Conservation (phyloP, 2,888 invertebrate genomes). For the Thysanoteuthis rhombus region DNA sequence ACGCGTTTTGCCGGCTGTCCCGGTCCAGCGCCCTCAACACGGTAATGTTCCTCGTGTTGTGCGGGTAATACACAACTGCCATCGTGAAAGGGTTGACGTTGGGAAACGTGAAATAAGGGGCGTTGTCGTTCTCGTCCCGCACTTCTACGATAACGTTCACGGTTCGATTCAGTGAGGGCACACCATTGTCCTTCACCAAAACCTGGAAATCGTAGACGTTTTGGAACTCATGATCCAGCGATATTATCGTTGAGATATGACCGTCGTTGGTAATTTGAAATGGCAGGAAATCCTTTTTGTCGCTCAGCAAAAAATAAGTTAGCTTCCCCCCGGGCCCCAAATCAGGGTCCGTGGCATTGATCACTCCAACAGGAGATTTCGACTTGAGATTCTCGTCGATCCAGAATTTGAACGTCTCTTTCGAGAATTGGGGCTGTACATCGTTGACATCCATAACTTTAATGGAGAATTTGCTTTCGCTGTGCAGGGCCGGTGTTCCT, state of each 20-base stretch:
- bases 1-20: not conserved
- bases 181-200: not conserved
- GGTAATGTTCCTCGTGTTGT: not conserved
- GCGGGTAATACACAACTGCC: not conserved
- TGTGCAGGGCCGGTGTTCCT: not conserved
- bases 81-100: not conserved
- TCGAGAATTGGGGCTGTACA: not conserved
- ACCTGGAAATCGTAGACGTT: conserved; percentile 12
- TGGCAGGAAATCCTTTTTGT: not conserved
- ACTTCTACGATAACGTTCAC: not conserved
- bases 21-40: not conserved
- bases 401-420: conserved; percentile 12
- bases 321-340: not conserved
- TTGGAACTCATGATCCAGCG: not conserved
- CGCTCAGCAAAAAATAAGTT: not conserved
- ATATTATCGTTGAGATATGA: not conserved
- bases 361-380: not conserved
- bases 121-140: not conserved
- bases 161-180: not conserved
- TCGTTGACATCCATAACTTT: not conserved
- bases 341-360: not conserved
- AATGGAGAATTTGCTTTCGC: not conserved
- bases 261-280: not conserved
- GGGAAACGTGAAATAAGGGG: not conserved
- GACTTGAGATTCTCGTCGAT: not conserved